Conservation (phyloP, 1,140 invertebrate species). For the Popillia japonica region DNA sequence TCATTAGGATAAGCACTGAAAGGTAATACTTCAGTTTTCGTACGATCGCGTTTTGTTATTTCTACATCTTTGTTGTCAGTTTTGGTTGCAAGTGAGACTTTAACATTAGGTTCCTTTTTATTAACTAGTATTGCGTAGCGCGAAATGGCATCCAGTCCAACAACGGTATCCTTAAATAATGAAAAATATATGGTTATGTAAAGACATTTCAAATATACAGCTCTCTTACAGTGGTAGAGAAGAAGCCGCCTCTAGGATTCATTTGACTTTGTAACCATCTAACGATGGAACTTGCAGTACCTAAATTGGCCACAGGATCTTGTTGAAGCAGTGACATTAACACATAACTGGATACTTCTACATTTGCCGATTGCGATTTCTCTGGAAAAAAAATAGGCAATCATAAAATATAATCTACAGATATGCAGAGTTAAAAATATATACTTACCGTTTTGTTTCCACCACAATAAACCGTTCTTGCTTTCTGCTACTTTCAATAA, state of each 20-base stretch:
- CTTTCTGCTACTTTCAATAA: conserved; percentile 48
- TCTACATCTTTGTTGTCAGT: conserved; percentile 43
- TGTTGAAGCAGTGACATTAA: conserved; percentile 68
- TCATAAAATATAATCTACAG: too few species aligned
- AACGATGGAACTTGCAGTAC: conserved; percentile 64
- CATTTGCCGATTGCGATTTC: conserved; percentile 50
- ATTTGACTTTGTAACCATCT: conserved; percentile 74
- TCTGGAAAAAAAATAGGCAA: background rate
- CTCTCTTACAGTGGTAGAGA: conserved; percentile 62
- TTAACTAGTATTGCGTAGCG: conserved; percentile 61
- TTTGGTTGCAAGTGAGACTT: conserved; percentile 44
- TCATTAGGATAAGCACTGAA: conserved; percentile 61
- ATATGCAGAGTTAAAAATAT: background rate
- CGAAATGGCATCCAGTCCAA: conserved; percentile 69
- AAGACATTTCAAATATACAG: background rate
- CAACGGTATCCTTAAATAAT: conserved; percentile 66
- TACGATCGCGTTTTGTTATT: conserved; percentile 46
- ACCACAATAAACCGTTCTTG: conserved; percentile 55
- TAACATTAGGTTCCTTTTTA: conserved; percentile 46
- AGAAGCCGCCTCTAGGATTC: conserved; percentile 75
- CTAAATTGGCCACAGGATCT: conserved; percentile 66
- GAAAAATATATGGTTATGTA: background rate
- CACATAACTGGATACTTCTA: conserved; percentile 77
- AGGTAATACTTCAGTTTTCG: conserved; percentile 49
- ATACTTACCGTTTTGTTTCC: conserved; percentile 53